Conservation (phyloP, 2,113 vertebrate species). For the Neolamprologus modestus region DNA sequence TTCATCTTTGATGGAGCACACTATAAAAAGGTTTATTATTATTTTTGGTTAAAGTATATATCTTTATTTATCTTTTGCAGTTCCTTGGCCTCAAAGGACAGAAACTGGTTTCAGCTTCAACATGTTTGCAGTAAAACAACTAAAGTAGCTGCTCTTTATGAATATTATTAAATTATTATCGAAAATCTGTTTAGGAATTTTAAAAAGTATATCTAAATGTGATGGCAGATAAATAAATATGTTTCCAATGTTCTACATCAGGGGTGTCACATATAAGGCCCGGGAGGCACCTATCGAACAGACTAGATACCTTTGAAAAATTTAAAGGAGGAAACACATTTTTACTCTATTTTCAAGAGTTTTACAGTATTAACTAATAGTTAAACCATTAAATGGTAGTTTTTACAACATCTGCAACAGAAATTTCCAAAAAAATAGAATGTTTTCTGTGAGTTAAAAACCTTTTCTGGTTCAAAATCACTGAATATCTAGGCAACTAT, state of each 20-base stretch:
- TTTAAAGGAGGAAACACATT: not conserved
- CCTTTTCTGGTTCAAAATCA: not conserved
- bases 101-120: not conserved
- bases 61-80: not conserved
- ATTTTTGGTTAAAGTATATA: not conserved
- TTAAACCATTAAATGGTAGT: not conserved
- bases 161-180: not conserved
- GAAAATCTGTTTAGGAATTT: not conserved
- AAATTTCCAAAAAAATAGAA: fast-evolving
- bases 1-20: not conserved
- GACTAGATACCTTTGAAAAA: not conserved
- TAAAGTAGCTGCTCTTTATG: not conserved
- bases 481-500: not conserved
- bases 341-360: not conserved
- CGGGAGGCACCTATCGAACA: not conserved
- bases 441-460: not conserved
- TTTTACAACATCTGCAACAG: not conserved
- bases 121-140: not conserved
- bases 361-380: not conserved
- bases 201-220: not conserved
- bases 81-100: not conserved
- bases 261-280: not conserved
- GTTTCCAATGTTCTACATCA: not conserved
- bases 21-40: not conserved
- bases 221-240: not conserved